Base-by-base conservation (phyloP, 2,888 invertebrate genomes). In the Bombylius major region DNA sequence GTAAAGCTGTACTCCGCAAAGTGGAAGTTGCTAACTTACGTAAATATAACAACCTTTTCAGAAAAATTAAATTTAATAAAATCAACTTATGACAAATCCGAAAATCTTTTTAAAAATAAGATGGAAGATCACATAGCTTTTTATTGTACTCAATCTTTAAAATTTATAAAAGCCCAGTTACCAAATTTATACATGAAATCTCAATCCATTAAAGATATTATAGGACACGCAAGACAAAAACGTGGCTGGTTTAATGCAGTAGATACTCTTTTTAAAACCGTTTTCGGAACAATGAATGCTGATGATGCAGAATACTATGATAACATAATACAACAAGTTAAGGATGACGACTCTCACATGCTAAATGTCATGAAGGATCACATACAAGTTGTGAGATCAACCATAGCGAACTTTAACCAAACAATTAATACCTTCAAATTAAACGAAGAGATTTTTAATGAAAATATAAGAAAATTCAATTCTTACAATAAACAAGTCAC, bases 401-500 rank as follows among this genome's bases (percentile, higher is more conserved):
- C 62, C 5, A 61, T 63, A 5, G 50, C 57, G 8, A 63, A 59
- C 39, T 62, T 61, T 42, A 61, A 63, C 46, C 50, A 58, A 53
- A 58, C 61, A 6, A 56, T 62, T 14, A 51, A 33, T 8, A 58
- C 56, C 42, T 56, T 62, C 33, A 47, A 59, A 33, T 51, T 50
- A 45, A 61, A 64, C 48, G 59, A 60, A 53, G 39, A 59, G 23
- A 58, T 54, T 42, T 56, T 64, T 32, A 62, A 63, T 50, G 52
- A 55, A 54, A 63, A 60, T 46, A 56, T 60, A 11, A 33, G 36
- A 7, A 50, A 57, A 49, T 50, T 62, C n/a, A 48, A 58, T 13
- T 49, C 52, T 11, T 56, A 53, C 56, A 58, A 31, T 11, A n/a
- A 56, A 23, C 11, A 48, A 8, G 51, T 47, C 1, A 39, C 34